These are phyloP conservation scores for Coronaproctus castanopsis DNA, from an alignment of 2,888 invertebrate species.

Conservation along the genomic window DNA sequence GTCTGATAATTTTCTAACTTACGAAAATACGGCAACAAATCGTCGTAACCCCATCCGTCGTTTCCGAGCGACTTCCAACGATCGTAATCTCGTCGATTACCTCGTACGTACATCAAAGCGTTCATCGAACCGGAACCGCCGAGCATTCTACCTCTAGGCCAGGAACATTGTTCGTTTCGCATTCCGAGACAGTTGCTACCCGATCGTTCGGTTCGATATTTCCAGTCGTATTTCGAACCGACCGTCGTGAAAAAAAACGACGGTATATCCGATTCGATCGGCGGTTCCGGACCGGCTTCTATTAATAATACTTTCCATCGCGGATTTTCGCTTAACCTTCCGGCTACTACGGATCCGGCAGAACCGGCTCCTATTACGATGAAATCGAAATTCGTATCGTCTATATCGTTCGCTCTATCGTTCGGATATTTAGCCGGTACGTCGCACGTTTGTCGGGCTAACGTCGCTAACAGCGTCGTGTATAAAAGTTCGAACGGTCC, in stretches of 20 bases:
- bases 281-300: slow-evolving; percentile 31
- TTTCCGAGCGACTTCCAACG: slow-evolving; percentile 12
- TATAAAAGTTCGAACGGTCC: neutral
- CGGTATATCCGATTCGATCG: slow-evolving; percentile 29
- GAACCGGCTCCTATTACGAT: slow-evolving; percentile 35
- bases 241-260: slow-evolving; percentile 26
- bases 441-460: neutral
- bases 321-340: slow-evolving; percentile 29
- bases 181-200: slow-evolving; percentile 21
- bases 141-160: slow-evolving; percentile 11
- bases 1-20: slow-evolving; percentile 18
- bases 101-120: slow-evolving; percentile 13
- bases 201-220: slow-evolving; percentile 30
- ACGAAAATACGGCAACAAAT: slow-evolving; percentile 14
- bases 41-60: slow-evolving; percentile 12
- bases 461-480: neutral
- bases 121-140: slow-evolving; percentile 15
- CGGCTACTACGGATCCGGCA: slow-evolving; percentile 33
- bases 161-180: neutral
- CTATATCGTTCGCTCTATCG: neutral
- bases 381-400: slow-evolving; percentile 23
- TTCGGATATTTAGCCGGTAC: neutral
- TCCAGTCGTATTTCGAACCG: slow-evolving; percentile 25
- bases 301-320: slow-evolving; percentile 30
- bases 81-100: slow-evolving; percentile 11